These are phyloP conservation scores for Pelvicachromis taeniatus DNA, from an alignment of 2,113 vertebrate genomes.

Conservation along the genomic window DNA sequence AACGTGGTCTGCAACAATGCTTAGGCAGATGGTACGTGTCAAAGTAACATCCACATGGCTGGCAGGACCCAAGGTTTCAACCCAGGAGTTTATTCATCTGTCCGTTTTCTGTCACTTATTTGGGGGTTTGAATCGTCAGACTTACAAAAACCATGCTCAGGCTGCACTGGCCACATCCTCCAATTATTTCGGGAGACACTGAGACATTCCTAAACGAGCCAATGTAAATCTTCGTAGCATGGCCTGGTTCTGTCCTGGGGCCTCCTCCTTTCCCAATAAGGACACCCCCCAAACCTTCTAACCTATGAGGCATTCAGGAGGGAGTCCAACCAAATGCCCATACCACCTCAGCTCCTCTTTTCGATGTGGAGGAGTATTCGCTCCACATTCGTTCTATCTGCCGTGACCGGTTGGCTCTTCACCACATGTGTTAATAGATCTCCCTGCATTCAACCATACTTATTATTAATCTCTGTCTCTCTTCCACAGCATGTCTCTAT, in stretches of 20 bases:
- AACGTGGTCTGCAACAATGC: not conserved
- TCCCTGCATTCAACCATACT: too few relatives aligned
- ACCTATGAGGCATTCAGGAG: not conserved
- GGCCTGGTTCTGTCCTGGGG: not conserved
- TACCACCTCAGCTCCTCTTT: not conserved
- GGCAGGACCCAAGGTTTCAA: not conserved
- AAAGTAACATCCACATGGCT: not conserved
- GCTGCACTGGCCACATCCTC: not conserved
- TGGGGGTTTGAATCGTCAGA: not conserved
- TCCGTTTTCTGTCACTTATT: not conserved
- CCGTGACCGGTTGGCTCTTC: too few relatives aligned
- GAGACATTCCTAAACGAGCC: not conserved
- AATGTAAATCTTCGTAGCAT: not conserved
- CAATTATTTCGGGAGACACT: not conserved
- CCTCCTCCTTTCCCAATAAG: not conserved
- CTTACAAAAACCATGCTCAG: accelerated
- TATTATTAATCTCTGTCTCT: not conserved
- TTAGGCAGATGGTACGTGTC: not conserved
- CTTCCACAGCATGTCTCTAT: too few relatives aligned
- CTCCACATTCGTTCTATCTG: too few relatives aligned
- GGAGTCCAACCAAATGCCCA: not conserved
- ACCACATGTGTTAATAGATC: too few relatives aligned
- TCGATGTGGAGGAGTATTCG: not conserved
- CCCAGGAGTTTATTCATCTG: not conserved
- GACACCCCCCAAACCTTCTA: not conserved